A percentile compares a stretch with the other conserved stretches of the same genome.
phyloP scores from a whole-genome alignment of 1,140 invertebrate species.

The Zaprionus ornatus region DNA sequence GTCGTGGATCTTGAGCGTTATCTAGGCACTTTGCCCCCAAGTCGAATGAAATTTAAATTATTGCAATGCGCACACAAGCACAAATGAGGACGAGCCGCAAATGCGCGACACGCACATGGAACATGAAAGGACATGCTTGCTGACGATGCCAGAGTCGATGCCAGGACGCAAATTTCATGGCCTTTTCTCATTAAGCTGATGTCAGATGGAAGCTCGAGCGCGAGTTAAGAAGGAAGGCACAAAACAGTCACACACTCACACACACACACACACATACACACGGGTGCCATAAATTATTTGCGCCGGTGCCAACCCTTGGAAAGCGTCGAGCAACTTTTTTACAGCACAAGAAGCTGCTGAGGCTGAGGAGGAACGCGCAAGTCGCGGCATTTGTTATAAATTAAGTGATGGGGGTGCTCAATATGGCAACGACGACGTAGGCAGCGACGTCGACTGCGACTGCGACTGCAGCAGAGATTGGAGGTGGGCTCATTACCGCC shows the following conservation, averaged over 20 bases:
- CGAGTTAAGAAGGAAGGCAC: slow-evolving; percentile 13
- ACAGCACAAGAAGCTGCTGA: slow-evolving; percentile 20
- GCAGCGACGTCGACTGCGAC: not conserved
- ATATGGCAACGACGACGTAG: slow-evolving; percentile 30
- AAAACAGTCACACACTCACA: not conserved
- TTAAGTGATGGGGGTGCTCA: slow-evolving; percentile 75
- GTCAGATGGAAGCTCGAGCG: slow-evolving; percentile 46
- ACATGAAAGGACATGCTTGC: slow-evolving; percentile 30
- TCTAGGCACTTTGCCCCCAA: slow-evolving; percentile 6
- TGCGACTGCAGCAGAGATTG: not conserved
- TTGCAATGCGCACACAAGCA: slow-evolving; percentile 65
- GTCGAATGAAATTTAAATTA: slow-evolving; percentile 60
- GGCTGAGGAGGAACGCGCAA: slow-evolving; percentile 1
- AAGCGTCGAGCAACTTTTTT: slow-evolving; percentile 55
- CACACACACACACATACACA: slow-evolving; percentile 33
- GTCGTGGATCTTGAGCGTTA: not conserved
- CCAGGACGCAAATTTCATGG: slow-evolving; percentile 63
- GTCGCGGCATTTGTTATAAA: slow-evolving; percentile 71
- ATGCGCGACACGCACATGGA: slow-evolving; percentile 44
- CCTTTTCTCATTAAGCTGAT: slow-evolving; percentile 75
- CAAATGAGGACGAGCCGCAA: slow-evolving; percentile 56
- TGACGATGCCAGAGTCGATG: slow-evolving; percentile 13
- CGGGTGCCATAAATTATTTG: slow-evolving; percentile 76
- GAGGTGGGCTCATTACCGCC: slow-evolving; percentile 54
- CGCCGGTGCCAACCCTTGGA: slow-evolving; percentile 62